Conservation (phyloP, 2,113 vertebrate genomes). For the Alouatta palliata region DNA sequence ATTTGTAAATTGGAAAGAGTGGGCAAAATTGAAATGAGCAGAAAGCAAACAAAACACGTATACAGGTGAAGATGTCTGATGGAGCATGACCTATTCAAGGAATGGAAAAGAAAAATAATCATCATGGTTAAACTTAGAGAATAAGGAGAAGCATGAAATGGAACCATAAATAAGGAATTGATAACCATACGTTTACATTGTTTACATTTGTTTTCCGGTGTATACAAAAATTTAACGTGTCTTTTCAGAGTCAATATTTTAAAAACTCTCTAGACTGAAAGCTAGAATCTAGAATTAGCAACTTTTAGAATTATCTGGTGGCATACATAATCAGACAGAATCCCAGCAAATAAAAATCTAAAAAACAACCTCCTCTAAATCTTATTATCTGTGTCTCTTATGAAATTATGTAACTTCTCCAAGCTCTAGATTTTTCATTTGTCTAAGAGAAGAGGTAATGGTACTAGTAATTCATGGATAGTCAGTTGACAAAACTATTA, state of each 20-base stretch:
- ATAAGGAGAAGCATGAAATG: neutral
- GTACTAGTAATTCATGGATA: neutral
- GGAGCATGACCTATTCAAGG: neutral
- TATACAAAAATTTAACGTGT: neutral
- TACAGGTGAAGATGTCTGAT: neutral
- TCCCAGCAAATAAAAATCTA: neutral
- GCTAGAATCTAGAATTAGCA: neutral
- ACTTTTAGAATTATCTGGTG: neutral
- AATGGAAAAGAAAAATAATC: neutral
- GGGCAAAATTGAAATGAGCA: neutral
- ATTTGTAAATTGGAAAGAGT: neutral
- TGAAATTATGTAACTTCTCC: neutral
- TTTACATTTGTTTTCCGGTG: neutral
- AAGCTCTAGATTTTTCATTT: neutral
- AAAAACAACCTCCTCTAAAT: neutral
- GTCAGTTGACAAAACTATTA: neutral
- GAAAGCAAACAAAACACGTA: neutral
- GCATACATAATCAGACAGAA: neutral
- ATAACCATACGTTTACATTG: neutral
- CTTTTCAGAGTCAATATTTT: neutral
- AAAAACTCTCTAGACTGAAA: neutral
- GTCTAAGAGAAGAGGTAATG: neutral
- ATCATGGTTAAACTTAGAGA: neutral
- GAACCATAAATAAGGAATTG: neutral
- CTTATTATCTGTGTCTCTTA: neutral